Percentiles rank a stretch among this genome's conserved stretches.
phyloP scores from a whole-genome alignment of 2,797 vertebrate genomes.

The Adrianichthys oophorus region DNA sequence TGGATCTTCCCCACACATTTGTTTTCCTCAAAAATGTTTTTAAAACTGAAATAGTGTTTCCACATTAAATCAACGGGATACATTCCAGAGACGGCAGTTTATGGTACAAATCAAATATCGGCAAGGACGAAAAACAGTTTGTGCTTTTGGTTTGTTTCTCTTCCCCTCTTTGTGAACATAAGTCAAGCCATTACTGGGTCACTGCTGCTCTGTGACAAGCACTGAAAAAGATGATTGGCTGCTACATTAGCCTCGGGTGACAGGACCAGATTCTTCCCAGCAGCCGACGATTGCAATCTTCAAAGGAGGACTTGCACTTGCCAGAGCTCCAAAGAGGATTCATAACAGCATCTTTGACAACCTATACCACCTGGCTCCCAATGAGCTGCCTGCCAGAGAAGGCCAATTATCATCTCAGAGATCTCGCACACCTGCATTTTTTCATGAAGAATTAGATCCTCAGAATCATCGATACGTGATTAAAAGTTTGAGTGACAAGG shows the following conservation, averaged over 20 bases:
- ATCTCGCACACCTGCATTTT: too few species aligned
- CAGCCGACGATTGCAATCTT: conserved; percentile 25
- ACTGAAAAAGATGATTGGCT: conserved; percentile 40
- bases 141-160: too few species aligned
- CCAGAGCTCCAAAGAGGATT: conserved; percentile 60
- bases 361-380: conserved; percentile 57
- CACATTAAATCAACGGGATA: not conserved
- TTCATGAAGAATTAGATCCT: too few species aligned
- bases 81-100: conserved; percentile 1
- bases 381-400: conserved; percentile 59
- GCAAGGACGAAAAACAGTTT: too few species aligned
- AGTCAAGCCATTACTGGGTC: conserved; percentile 60
- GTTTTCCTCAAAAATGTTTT: not conserved
- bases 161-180: conserved; percentile 21
- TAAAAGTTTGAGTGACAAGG: too few species aligned
- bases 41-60: not conserved
- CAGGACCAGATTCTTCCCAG: conserved; percentile 38
- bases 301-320: conserved; percentile 70
- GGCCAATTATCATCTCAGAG: too few species aligned
- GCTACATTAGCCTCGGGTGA: conserved; percentile 65
- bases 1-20: conserved; percentile 16
- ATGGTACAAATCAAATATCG: too few species aligned
- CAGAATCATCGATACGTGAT: too few species aligned
- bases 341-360: conserved; percentile 71
- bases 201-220: conserved; percentile 43